Base-by-base conservation (phyloP, 2,888 invertebrate species). In the Cryptops parisi region DNA sequence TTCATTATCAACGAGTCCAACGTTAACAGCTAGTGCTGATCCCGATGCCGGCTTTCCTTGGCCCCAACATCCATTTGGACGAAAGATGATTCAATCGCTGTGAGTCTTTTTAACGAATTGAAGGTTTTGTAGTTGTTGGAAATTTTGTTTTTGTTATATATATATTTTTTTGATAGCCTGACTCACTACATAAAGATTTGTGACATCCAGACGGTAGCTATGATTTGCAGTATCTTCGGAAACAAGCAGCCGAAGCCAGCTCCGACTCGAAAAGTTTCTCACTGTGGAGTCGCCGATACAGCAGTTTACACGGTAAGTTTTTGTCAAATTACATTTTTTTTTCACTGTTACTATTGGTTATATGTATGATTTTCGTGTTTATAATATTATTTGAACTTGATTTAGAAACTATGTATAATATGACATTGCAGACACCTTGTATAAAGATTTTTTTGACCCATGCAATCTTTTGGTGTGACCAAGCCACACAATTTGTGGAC, bases 181-280 rank as follows among this genome's bases (percentile, higher is more conserved):
- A 62, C 67, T 45, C 69, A 70, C 59, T 73, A 72, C 61, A 62
- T 64, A 22, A 60, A 62, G 59, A 77, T 82, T 51, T 78, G 81
- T 4, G 93, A 94, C 68, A 75, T 93, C 17, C 96, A 96, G 72
- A 94, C 88, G 69, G 87, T 93, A 2, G 93, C 91, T 1, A 88
- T 94, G 84, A 67, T 94, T 54, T 83, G 86, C 57, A 91, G 93
- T 65, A 80, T 85, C 1, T 90, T 93, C 69, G 82, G 84, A 55
- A 62, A 64, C 23, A 65, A 65, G 53, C 61, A 64, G 38, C 67
- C 68, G 47, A 60, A 61, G 39, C 61, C 62, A 22, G 12, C 47
- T 46, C 6, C 6, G n/a, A 38, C 5, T 6, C 53, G 44, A 41
- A 55, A 54, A 33, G 9, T 43, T 4, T 40, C 50, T 22, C 50